phyloP scores from a whole-genome alignment of 2,888 invertebrate genomes.

The Pterostichus niger region DNA sequence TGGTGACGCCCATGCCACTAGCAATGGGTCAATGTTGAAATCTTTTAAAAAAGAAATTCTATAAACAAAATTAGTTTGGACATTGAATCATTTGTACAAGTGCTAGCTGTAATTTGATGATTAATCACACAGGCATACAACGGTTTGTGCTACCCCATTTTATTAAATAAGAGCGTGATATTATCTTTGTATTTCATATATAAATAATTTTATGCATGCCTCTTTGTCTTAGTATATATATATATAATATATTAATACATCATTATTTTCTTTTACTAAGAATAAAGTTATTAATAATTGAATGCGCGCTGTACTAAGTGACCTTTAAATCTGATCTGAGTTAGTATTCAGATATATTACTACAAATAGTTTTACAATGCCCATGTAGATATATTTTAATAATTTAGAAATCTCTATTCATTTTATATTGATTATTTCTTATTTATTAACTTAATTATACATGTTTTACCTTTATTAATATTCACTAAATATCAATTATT shows the following conservation, averaged over 20 bases:
- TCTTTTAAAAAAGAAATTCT: not conserved
- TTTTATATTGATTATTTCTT: not conserved
- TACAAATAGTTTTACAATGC: not conserved
- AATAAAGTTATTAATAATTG: too few relatives aligned
- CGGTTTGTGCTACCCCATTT: too few relatives aligned
- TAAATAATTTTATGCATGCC: too few relatives aligned
- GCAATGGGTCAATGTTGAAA: constrained; percentile 7
- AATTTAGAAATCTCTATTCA: constrained; percentile 4
- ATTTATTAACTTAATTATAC: not conserved
- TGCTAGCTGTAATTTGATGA: not conserved
- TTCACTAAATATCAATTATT: not conserved
- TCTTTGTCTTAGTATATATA: too few relatives aligned
- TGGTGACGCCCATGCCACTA: not conserved
- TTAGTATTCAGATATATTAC: not conserved
- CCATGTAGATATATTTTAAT: not conserved
- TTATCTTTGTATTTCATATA: too few relatives aligned
- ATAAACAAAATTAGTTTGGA: not conserved
- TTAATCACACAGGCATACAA: too few relatives aligned
- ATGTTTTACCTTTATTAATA: not conserved
- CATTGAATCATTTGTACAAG: constrained; percentile 1
- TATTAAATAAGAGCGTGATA: too few relatives aligned
- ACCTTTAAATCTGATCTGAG: too few relatives aligned
- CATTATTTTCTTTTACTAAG: too few relatives aligned
- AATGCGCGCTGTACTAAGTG: too few relatives aligned
- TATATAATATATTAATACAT: too few relatives aligned